Evolutionary conservation across 1,140 invertebrate species (phyloP).

Genomic region (Nilaparvata lugens): DNA sequence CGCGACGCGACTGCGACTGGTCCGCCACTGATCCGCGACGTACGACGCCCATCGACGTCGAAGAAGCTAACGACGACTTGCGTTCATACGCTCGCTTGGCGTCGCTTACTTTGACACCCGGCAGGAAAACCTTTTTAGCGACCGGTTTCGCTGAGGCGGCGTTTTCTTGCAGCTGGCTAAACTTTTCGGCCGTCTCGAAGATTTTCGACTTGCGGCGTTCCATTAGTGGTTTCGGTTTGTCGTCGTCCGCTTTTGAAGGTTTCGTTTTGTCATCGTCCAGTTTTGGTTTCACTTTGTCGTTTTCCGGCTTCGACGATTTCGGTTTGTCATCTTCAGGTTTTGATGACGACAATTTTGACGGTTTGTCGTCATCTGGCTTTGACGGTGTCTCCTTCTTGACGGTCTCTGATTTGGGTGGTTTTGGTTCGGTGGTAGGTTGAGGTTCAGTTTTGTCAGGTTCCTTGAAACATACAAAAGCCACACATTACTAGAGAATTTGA

Average conservation of each 20-base stretch:
- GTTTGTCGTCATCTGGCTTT: conserved; percentile 14
- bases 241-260: conserved; percentile 27
- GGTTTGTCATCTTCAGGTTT: conserved; percentile 9
- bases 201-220: conserved; percentile 53
- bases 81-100: conserved; percentile 78
- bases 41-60: neutral
- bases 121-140: conserved; percentile 68
- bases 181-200: conserved; percentile 60
- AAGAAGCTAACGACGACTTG: conserved; percentile 45
- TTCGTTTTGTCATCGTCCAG: conserved; percentile 31
- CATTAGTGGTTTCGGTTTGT: conserved; percentile 33
- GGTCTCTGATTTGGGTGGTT: no score
- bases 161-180: conserved; percentile 45
- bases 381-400: neutral
- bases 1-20: neutral
- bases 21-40: neutral
- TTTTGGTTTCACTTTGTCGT: conserved; percentile 25
- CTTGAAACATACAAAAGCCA: no score
- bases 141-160: conserved; percentile 40
- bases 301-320: neutral
- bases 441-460: no score
- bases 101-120: conserved; percentile 70
- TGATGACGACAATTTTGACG: neutral
- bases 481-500: no score
- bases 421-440: no score